Evolutionary conservation across 2,113 vertebrate genomes (phyloP).

Genomic region (Bos taurus): DNA sequence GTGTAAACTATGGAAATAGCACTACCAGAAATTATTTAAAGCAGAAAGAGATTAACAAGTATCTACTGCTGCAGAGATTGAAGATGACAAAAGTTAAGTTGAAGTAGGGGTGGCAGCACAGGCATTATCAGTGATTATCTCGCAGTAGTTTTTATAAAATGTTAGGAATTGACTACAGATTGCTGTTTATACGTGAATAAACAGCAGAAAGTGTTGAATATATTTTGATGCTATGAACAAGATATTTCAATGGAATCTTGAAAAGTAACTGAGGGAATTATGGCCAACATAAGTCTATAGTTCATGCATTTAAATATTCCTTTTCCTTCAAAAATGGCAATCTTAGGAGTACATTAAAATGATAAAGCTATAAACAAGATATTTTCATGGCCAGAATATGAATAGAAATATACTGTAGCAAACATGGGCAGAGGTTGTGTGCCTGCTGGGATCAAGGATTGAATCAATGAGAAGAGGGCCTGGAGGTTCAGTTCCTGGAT

Average conservation of each 20-base stretch:
- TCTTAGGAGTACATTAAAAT: neutral
- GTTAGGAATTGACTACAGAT: neutral
- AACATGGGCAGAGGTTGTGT: neutral
- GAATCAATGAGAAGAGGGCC: neutral
- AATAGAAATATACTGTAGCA: neutral
- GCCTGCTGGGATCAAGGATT: neutral
- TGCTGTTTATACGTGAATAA: neutral
- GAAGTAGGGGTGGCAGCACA: neutral
- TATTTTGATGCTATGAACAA: neutral
- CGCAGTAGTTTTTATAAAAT: neutral
- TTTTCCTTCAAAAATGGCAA: neutral
- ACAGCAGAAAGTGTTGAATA: neutral
- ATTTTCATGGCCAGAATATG: neutral
- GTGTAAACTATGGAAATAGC: neutral
- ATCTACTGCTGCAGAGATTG: neutral
- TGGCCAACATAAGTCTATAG: neutral
- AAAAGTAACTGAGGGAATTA: neutral
- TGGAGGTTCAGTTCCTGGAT: neutral
- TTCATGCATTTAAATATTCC: neutral
- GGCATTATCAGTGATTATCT: neutral
- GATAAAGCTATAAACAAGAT: neutral
- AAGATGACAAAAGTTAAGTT: neutral
- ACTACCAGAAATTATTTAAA: neutral
- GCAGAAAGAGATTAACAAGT: neutral
- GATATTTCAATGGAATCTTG: neutral